Evolutionary conservation across 2,797 vertebrate genomes (phyloP), one percentile per base, ranked within the genome.

Genomic region (Parauchenoglanis ngamensis): DNA sequence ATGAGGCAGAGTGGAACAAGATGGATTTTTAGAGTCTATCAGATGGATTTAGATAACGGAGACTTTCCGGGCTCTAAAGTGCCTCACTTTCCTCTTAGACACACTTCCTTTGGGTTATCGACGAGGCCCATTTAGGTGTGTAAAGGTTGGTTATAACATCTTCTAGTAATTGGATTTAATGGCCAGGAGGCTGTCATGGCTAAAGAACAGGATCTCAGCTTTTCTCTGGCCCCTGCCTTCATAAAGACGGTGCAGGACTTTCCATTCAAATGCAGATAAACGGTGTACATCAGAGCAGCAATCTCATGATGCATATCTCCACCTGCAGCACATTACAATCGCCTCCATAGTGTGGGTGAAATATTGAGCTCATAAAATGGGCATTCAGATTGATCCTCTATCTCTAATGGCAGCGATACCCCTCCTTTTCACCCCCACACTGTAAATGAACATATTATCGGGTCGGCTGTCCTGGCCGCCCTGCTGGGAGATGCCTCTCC

Each of bases 321-420:
- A 85, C 84, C 76, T 77, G 79, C 49, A 68, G 84, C 89, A 85
- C 49, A 83, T 86, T 78, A 78, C 88, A 57, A 49, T 90, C 87
- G 35, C 68, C 59, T 28, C 85, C 52, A 54, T 13, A n/a, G 84
- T 80, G 31, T 28, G 40, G 15, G 61, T 87, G 90, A 91, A 90
- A 87, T 87, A 91, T 89, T 87, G 70, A 87, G 61, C 89, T 91
- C 88, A 81, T 91, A 86, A 92, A 89, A 89, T 68, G 57, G 80
- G 83, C 81, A n/a, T 87, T 89, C 87, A 84, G 86, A 89, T 89
- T 87, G 89, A 90, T 89, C 87, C 80, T 84, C 63, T 72, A 13
- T 78, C 77, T 86, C 81, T 89, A 89, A 88, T 88, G 75, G 67
- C 28, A 21, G 73, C 2, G 11, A 52, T 35, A 65, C 84, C 54